Percentiles rank a stretch among this genome's conserved stretches.
These are phyloP conservation scores for Drosophila macrospina DNA, from an alignment of 2,888 invertebrate species.

Conservation along the genomic window DNA sequence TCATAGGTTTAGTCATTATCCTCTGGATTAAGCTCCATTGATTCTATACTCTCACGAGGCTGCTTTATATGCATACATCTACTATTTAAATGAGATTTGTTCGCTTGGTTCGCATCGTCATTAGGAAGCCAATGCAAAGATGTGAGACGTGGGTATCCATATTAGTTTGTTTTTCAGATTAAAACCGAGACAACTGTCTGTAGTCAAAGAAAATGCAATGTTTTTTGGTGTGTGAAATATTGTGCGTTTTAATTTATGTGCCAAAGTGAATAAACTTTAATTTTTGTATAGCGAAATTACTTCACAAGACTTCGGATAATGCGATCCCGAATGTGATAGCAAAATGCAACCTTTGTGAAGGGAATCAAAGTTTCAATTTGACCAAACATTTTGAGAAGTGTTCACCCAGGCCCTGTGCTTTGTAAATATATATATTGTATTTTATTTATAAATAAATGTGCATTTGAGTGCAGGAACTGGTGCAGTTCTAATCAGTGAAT, in stretches of 20 bases:
- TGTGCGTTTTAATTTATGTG: conserved; percentile 69
- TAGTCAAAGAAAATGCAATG: conserved; percentile 57
- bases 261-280: conserved; percentile 39
- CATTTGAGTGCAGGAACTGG: conserved; percentile 73
- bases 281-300: conserved; percentile 2
- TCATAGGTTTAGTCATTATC: conserved; percentile 21
- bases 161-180: conserved; percentile 46
- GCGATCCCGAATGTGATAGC: conserved; percentile 1
- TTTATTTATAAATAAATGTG: conserved; percentile 54
- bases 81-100: conserved; percentile 59
- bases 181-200: conserved; percentile 46
- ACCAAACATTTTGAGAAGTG: conserved; percentile 39
- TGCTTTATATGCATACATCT: conserved; percentile 29
- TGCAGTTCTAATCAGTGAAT: conserved; percentile 72
- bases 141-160: conserved; percentile 43
- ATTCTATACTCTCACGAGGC: conserved; percentile 33
- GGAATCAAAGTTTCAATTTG: conserved; percentile 33
- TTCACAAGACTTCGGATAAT: conserved; percentile 11
- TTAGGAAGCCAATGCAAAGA: conserved; percentile 20
- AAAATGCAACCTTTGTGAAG: conserved; percentile 23
- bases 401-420: conserved; percentile 52
- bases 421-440: conserved; percentile 49
- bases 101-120: conserved; percentile 52
- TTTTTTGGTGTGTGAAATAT: conserved; percentile 47
- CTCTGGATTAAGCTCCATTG: conserved; percentile 22